Conservation (phyloP, 2,888 invertebrate genomes). For the Pseudoips prasinana region DNA sequence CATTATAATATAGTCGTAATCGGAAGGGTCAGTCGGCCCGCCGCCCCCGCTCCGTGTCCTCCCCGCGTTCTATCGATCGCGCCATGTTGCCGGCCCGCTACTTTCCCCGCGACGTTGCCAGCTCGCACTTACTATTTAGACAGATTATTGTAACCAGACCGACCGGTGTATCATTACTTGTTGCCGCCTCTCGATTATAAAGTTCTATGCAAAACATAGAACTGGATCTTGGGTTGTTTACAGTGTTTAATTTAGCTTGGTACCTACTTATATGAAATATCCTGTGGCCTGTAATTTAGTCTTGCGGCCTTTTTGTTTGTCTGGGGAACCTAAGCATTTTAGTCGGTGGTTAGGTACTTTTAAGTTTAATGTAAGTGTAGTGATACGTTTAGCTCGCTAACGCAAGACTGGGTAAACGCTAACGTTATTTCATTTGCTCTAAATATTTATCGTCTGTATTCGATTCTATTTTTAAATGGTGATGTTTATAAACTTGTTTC, state of each 20-base stretch:
- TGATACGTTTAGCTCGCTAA: too few species aligned
- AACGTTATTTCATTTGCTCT: too few species aligned
- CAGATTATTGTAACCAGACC: slow-evolving; percentile 41
- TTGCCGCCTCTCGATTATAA: slow-evolving; percentile 39
- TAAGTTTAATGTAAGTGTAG: too few species aligned
- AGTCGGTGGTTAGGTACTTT: too few species aligned
- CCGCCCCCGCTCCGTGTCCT: slow-evolving; percentile 28
- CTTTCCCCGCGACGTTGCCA: slow-evolving; percentile 70
- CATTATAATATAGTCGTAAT: slow-evolving; percentile 26
- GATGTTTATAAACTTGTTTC: too few species aligned
- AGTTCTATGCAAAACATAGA: slow-evolving; percentile 7
- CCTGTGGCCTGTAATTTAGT: too few species aligned
- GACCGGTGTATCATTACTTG: slow-evolving; percentile 54
- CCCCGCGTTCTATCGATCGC: slow-evolving; percentile 47
- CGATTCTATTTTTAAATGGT: too few species aligned
- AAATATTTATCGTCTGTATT: too few species aligned
- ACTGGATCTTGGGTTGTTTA: slow-evolving; percentile 9
- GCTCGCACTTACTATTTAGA: slow-evolving; percentile 51
- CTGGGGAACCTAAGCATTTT: too few species aligned
- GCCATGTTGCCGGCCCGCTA: slow-evolving; percentile 59
- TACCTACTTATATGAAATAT: too few species aligned
- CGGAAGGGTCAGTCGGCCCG: slow-evolving; percentile 51
- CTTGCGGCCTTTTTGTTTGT: too few species aligned
- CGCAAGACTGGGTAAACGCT: too few species aligned
- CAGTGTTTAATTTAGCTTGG: slow-evolving; percentile 7